A percentile compares a stretch with the other conserved stretches of the same genome.
phyloP scores from a whole-genome alignment of 2,797 vertebrate species.

The Carapus acus region DNA sequence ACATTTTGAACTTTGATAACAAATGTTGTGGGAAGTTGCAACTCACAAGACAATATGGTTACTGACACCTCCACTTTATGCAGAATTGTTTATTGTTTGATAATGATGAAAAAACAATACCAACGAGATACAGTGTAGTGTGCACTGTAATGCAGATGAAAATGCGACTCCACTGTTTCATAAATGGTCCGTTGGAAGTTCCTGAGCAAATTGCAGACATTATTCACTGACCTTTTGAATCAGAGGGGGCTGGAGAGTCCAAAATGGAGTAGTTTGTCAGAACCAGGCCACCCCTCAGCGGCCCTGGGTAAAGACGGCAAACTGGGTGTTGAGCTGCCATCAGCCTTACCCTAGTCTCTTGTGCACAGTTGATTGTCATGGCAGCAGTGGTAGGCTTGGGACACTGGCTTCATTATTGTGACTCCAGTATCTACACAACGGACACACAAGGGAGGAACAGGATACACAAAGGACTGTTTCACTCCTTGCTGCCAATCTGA shows the following conservation, averaged over 20 bases:
- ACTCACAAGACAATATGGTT: too few species aligned
- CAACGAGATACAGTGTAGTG: too few species aligned
- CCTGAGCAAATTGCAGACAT: not conserved
- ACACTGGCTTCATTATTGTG: slow-evolving; percentile 65
- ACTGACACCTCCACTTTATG: too few species aligned
- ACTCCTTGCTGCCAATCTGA: slow-evolving; percentile 28
- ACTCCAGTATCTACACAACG: slow-evolving; percentile 52
- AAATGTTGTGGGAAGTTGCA: too few species aligned
- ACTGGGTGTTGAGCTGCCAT: slow-evolving; percentile 48
- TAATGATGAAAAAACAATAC: too few species aligned
- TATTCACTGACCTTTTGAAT: slow-evolving; percentile 7
- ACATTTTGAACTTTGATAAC: too few species aligned
- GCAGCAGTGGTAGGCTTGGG: slow-evolving; percentile 58
- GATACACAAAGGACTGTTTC: slow-evolving; percentile 58
- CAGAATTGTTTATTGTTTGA: too few species aligned
- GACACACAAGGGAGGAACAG: slow-evolving; percentile 49
- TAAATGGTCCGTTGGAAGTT: too few species aligned
- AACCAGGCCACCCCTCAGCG: slow-evolving; percentile 18
- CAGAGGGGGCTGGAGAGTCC: slow-evolving; percentile 6
- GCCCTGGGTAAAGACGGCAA: slow-evolving; percentile 41
- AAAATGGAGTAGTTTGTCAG: slow-evolving; percentile 5
- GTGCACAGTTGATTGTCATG: slow-evolving; percentile 59
- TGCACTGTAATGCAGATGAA: too few species aligned
- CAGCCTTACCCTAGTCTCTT: slow-evolving; percentile 44
- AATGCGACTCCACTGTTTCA: too few species aligned